Conservation (phyloP, 2,113 vertebrate species). For the Melospiza melodia region DNA sequence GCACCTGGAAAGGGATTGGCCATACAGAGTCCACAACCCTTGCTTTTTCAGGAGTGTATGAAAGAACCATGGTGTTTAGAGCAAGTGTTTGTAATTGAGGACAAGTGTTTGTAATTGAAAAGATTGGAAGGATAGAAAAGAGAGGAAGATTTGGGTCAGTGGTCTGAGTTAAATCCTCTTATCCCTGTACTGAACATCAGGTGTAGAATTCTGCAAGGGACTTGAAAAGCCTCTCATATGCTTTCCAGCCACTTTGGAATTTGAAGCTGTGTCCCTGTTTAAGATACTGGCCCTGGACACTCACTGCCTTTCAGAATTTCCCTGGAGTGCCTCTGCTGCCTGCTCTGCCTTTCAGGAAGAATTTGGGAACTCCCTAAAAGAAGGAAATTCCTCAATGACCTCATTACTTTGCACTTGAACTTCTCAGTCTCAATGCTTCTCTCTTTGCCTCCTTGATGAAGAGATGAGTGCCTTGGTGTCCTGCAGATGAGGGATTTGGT, state of each 20-base stretch:
- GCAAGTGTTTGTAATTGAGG: background rate
- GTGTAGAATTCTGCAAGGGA: background rate
- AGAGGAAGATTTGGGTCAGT: background rate
- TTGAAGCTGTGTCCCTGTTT: background rate
- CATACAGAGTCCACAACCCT: background rate
- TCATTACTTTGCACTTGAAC: rapidly evolving
- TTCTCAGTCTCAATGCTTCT: rapidly evolving
- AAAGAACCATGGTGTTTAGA: background rate
- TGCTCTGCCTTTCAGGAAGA: background rate
- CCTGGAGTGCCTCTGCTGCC: background rate
- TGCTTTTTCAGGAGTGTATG: background rate
- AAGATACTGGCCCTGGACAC: background rate
- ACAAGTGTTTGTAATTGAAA: background rate
- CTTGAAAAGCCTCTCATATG: background rate
- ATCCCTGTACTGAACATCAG: background rate
- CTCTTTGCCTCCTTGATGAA: background rate
- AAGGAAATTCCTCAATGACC: background rate
- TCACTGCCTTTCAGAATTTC: background rate
- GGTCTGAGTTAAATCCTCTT: background rate
- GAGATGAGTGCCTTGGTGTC: too few relatives aligned
- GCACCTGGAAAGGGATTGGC: background rate
- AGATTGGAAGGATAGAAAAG: background rate
- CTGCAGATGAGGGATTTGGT: too few relatives aligned
- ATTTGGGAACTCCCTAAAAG: background rate
- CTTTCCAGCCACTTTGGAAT: background rate